phyloP scores from a whole-genome alignment of 2,113 vertebrate species.

The Panthera tigris region DNA sequence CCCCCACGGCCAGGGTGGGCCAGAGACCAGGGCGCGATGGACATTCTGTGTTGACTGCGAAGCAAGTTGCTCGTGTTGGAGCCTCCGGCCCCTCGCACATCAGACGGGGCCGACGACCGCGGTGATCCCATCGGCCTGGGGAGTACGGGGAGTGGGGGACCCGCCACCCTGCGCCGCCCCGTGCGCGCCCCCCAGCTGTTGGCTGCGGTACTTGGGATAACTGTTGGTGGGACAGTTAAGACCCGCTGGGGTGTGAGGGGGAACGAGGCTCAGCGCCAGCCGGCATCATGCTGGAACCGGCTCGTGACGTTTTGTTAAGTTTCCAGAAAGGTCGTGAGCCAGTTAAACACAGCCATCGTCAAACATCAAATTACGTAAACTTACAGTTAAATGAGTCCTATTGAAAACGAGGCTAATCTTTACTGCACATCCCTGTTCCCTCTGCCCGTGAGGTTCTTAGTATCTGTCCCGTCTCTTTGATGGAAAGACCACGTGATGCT shows the following conservation, averaged over 20 bases:
- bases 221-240: too few species aligned
- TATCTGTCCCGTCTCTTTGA: rapidly evolving
- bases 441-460: rapidly evolving
- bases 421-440: too few species aligned
- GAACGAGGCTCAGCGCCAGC: neutral
- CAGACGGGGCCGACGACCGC: neutral
- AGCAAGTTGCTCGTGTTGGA: neutral
- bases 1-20: rapidly evolving
- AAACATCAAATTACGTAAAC: too few species aligned
- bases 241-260: rapidly evolving
- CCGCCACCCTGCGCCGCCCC: rapidly evolving
- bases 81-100: neutral
- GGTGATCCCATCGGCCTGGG: rapidly evolving
- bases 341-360: rapidly evolving
- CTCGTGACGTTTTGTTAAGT: neutral
- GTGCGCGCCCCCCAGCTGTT: rapidly evolving
- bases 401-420: neutral
- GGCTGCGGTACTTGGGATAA: neutral
- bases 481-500: rapidly evolving
- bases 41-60: rapidly evolving
- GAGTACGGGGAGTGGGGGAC: neutral
- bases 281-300: rapidly evolving
- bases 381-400: neutral
- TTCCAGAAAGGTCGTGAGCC: neutral
- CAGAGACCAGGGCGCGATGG: rapidly evolving